These are phyloP conservation scores for Mesorhabditis spiculigera DNA, from an alignment of 2,888 invertebrate genomes.

Conservation along the genomic window DNA sequence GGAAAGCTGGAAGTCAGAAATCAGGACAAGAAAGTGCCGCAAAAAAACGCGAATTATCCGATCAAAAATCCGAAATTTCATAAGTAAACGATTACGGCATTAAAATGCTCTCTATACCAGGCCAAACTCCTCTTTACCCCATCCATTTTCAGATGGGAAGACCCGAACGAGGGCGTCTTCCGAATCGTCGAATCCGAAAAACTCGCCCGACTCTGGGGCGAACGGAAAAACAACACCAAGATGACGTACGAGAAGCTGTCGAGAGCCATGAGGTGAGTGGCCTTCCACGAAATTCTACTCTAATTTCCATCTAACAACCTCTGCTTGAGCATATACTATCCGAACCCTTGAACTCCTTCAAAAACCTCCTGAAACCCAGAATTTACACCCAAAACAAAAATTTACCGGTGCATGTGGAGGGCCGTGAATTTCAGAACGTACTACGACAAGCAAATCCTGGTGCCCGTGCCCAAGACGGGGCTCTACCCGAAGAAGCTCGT, in stretches of 20 bases:
- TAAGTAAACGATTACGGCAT: too few species aligned
- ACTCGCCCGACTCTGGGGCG: constrained; percentile 82
- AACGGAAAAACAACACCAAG: constrained; percentile 77
- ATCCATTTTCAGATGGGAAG: constrained; percentile 73
- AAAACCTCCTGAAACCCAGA: background rate
- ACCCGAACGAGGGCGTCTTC: constrained; percentile 78
- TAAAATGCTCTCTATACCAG: too few species aligned
- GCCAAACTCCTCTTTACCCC: too few species aligned
- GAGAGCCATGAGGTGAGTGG: constrained; percentile 75
- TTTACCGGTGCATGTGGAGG: background rate
- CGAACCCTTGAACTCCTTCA: constrained; percentile 7
- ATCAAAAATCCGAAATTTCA: too few species aligned
- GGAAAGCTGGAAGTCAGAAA: too few species aligned
- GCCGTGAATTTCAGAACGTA: constrained; percentile 58
- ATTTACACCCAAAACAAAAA: background rate
- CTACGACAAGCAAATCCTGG: constrained; percentile 60
- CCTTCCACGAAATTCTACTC: background rate
- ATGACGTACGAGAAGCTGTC: constrained; percentile 92
- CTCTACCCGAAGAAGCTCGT: constrained; percentile 60
- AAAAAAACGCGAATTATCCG: too few species aligned
- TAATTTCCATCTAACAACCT: background rate
- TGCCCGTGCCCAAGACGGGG: constrained; percentile 61
- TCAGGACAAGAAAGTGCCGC: too few species aligned
- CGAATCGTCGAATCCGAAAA: constrained; percentile 81
- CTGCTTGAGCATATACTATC: constrained; percentile 4